phyloP scores from a whole-genome alignment of 2,888 invertebrate genomes.

The Tetragonula carbonaria region DNA sequence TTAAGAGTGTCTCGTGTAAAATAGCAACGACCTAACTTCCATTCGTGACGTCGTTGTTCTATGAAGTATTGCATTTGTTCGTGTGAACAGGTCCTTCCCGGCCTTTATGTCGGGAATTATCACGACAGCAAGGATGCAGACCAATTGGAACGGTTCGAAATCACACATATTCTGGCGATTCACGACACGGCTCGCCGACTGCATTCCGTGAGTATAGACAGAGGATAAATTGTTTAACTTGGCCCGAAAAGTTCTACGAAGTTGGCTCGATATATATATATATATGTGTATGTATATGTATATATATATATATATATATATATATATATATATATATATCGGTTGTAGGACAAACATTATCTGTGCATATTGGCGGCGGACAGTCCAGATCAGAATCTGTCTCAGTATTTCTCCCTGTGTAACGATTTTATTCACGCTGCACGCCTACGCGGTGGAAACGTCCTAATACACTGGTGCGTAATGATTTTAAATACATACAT shows the following conservation, averaged over 20 bases:
- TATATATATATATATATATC: background rate
- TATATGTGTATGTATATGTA: no score
- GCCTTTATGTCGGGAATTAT: constrained; percentile 97
- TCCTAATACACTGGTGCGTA: constrained; percentile 96
- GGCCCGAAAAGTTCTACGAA: background rate
- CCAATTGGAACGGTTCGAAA: constrained; percentile 94
- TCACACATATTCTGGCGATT: constrained; percentile 97
- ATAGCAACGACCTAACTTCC: no score
- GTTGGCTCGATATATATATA: background rate
- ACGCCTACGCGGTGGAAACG: constrained; percentile 94
- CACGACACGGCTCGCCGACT: constrained; percentile 96
- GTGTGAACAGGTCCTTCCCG: constrained; percentile 92
- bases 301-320: no score
- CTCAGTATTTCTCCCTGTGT: constrained; percentile 96
- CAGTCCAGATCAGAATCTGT: constrained; percentile 96
- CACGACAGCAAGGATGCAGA: constrained; percentile 96
- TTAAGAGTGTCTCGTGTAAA: no score
- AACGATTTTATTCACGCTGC: constrained; percentile 99
- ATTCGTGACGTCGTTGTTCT: background rate
- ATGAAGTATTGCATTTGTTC: background rate
- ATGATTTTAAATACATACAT: no score
- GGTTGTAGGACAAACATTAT: constrained; percentile 95
- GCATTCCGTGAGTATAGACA: constrained; percentile 89
- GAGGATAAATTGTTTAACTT: background rate
- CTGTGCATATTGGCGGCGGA: constrained; percentile 98